Evolutionary conservation across 2,797 vertebrate species (phyloP), one percentile per base, ranked within the genome.

Genomic region (Tiaroga cobitis): DNA sequence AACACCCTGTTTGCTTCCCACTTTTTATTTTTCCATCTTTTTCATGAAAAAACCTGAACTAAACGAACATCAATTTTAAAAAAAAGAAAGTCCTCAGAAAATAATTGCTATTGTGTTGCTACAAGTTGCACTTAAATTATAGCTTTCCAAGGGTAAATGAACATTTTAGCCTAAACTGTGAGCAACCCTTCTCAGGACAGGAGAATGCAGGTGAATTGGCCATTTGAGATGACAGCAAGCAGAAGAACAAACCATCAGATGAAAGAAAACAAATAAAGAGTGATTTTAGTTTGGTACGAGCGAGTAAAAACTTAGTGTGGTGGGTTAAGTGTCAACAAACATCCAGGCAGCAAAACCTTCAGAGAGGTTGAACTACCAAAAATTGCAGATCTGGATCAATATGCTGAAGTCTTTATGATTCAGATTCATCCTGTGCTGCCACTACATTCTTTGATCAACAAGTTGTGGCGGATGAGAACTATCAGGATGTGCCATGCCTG

Each of bases 71-170:
- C 34, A 81, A 43, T 70, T 49, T 68, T n/a, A n/a, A n/a, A 75
- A 85, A 76, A 54, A 63, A 83, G 75, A 87, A 90, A 85, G 26
- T 43, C 67, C 49, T 86, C 74, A 81, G 82, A 87, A 89, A 88
- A 87, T 86, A 88, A 85, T 86, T 87, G 72, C 74, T 78, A 74
- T 76, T 51, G 46, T 78, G 73, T 85, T 86, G 85, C 90, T 91
- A 90, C 86, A 90, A 86, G 72, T 85, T 81, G 81, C 75, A 82
- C 61, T 88, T 81, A 82, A 89, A 81, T 82, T 61, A 85, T 39
- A 75, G 80, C 79, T 79, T 87, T 77, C 65, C 80, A 51, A 54
- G 41, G 76, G 73, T 80, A 81, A 86, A 82, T 56, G 65, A 80
- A 86, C 56, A 87, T 85, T 80, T 84, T 77, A 81, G 84, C 75